phyloP scores from a whole-genome alignment of 1,140 invertebrate genomes.

The Drosophila pseudoobscura region DNA sequence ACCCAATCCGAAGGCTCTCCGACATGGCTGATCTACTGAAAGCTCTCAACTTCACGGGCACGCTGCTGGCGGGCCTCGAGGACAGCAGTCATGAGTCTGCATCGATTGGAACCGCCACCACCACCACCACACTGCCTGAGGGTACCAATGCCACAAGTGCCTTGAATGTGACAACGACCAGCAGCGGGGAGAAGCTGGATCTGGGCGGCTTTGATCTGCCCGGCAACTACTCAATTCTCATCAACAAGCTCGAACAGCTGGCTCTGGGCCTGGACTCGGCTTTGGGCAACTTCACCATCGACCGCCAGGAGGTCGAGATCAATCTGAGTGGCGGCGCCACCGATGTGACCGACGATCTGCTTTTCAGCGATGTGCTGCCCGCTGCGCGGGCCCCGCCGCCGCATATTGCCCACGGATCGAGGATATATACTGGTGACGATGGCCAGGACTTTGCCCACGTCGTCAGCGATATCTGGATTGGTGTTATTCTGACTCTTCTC shows the following conservation, averaged over 20 bases:
- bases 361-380: slow-evolving; percentile 58
- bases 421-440: slow-evolving; percentile 68
- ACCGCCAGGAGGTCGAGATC: slow-evolving; percentile 78
- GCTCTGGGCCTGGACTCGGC: slow-evolving; percentile 76
- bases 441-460: slow-evolving; percentile 77
- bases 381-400: slow-evolving; percentile 60
- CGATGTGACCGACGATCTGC: slow-evolving; percentile 60
- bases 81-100: slow-evolving; percentile 36
- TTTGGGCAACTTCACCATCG: slow-evolving; percentile 71
- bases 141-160: slow-evolving; percentile 50
- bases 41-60: slow-evolving; percentile 69
- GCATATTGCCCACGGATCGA: slow-evolving; percentile 53
- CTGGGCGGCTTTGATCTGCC: slow-evolving; percentile 72
- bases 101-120: slow-evolving; percentile 23
- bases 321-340: slow-evolving; percentile 57
- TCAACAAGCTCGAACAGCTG: slow-evolving; percentile 80
- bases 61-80: slow-evolving; percentile 63
- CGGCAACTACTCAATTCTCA: slow-evolving; percentile 81
- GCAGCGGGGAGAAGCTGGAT: slow-evolving; percentile 65
- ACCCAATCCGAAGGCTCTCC: slow-evolving; percentile 17
- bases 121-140: slow-evolving; percentile 8
- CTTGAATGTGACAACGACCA: slow-evolving; percentile 39
- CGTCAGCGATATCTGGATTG: slow-evolving; percentile 86
- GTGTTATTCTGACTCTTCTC: slow-evolving; percentile 85
- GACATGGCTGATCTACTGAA: slow-evolving; percentile 65